A percentile compares a stretch with the other conserved stretches of the same genome.
Evolutionary conservation across 2,797 vertebrate species (phyloP).

Genomic region (Poeciliopsis presidionis): DNA sequence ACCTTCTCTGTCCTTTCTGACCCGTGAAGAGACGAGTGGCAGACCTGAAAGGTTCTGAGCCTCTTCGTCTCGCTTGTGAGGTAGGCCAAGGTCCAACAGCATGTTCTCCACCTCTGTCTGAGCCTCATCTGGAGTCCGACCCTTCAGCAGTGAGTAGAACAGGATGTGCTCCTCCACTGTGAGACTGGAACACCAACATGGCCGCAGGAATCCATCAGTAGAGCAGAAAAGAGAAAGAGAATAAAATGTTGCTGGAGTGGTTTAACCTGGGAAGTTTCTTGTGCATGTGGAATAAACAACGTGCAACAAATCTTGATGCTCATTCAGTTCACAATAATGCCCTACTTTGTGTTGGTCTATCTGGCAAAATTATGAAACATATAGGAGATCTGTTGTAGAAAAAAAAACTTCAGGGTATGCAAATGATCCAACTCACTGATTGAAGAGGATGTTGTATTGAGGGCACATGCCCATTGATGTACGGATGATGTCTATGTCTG

Average conservation of each 20-base stretch:
- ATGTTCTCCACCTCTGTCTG: slow-evolving; percentile 87
- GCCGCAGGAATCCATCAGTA: neutral
- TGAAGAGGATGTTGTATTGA: slow-evolving; percentile 95
- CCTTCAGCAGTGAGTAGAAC: slow-evolving; percentile 94
- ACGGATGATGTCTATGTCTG: slow-evolving; percentile 85
- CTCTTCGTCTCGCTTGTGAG: slow-evolving; percentile 91
- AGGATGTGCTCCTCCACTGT: slow-evolving; percentile 96
- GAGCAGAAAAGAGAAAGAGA: neutral
- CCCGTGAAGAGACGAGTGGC: neutral
- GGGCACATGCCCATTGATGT: slow-evolving; percentile 93
- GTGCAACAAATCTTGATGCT: neutral
- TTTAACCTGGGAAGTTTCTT: neutral
- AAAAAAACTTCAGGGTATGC: neutral
- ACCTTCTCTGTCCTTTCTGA: neutral
- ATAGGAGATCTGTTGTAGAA: neutral
- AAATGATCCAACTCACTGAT: slow-evolving; percentile 82
- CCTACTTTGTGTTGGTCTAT: neutral
- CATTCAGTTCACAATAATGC: neutral
- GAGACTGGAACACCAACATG: slow-evolving; percentile 78
- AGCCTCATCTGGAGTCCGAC: slow-evolving; percentile 84
- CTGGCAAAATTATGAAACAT: neutral
- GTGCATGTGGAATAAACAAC: neutral
- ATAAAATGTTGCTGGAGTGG: slow-evolving; percentile 2
- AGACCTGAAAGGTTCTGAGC: slow-evolving; percentile 93
- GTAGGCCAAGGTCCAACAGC: slow-evolving; percentile 89